Evolutionary conservation across 2,888 invertebrate species (phyloP).

Genomic region (Hypomecis punctinalis): DNA sequence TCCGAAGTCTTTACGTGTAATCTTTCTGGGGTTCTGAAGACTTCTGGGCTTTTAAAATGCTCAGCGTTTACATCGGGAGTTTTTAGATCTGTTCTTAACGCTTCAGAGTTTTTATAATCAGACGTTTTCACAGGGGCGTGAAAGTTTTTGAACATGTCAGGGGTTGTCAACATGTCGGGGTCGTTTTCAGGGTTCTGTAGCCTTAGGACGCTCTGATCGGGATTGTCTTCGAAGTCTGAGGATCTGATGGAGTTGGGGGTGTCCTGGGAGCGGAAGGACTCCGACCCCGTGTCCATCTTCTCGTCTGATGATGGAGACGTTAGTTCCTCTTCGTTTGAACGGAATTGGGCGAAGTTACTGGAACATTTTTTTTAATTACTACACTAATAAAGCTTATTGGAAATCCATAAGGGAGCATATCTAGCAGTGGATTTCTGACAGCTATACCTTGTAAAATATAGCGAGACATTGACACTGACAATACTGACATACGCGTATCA

Average conservation of each 20-base stretch:
- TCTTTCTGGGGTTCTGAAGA: background rate
- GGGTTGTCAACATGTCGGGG: background rate
- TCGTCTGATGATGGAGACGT: constrained; percentile 78
- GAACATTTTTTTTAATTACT: constrained; percentile 37
- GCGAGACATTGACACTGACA: no score
- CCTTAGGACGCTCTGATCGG: constrained; percentile 54
- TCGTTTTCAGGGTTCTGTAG: constrained; percentile 63
- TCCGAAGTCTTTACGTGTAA: background rate
- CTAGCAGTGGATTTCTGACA: no score
- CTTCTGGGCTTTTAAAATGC: background rate
- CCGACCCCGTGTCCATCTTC: constrained; percentile 80
- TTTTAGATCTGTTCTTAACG: background rate
- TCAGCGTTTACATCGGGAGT: background rate
- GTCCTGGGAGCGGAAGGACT: constrained; percentile 70
- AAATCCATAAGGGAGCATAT: no score
- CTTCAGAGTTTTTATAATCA: background rate
- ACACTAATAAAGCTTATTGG: background rate
- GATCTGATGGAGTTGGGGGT: constrained; percentile 73
- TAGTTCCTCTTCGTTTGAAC: constrained; percentile 65
- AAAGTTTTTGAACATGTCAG: constrained; percentile 11
- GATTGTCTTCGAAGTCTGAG: constrained; percentile 69
- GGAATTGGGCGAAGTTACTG: constrained; percentile 62
- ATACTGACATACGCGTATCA: no score
- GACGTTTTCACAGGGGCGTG: background rate
- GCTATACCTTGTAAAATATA: no score